Evolutionary conservation across 1,140 invertebrate genomes (phyloP), one percentile per base, ranked within the genome.

Genomic region (Drusus annulatus): DNA sequence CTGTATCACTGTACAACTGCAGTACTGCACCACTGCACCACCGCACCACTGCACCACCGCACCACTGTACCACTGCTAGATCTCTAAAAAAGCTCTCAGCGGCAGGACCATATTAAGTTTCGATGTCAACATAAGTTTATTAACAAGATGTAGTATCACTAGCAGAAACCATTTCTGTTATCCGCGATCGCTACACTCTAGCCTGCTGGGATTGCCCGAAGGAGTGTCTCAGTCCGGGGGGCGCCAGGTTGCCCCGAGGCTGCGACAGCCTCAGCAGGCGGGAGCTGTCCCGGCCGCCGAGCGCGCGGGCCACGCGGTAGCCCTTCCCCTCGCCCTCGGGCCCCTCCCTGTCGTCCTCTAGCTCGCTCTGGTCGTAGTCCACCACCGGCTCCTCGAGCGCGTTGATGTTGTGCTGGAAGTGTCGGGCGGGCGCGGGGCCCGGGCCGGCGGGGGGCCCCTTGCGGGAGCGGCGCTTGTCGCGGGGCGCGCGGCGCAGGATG

Each of bases 301-400:
- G 63, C 28, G 63, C 45, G 45, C 50, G 15, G 2, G 45, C 19
- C 51, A 15, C 45, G 21, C 19, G 19, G 13, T 19, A 51, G 23
- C 69, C 3, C 45, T 19, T 15, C 50, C 13, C 28, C 69, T n/a
- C 3, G 51, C 19, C 69, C 19, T 87, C 69, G n/a, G n/a, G n/a
- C 50, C 13, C 28, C 69, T n/a, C 3, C 21, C 19, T 51, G 13
- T 87, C 69, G 31, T 90, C 89, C 13, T 86, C 87, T 76, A 60
- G 25, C 25, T 90, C 89, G 81, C 89, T 90, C 62, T 90, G 87
- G 84, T 90, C 89, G 76, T 90, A 90, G 81, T 90, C 89, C 0
- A 90, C 84, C 81, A 88, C 86, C 0, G 89, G 89, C 74, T 90
- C 89, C 77, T 86, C 86, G 6, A 89, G 21, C 0, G 86, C 84